These are phyloP conservation scores for Escarpia spicata DNA, from an alignment of 2,888 invertebrate genomes.

Conservation along the genomic window DNA sequence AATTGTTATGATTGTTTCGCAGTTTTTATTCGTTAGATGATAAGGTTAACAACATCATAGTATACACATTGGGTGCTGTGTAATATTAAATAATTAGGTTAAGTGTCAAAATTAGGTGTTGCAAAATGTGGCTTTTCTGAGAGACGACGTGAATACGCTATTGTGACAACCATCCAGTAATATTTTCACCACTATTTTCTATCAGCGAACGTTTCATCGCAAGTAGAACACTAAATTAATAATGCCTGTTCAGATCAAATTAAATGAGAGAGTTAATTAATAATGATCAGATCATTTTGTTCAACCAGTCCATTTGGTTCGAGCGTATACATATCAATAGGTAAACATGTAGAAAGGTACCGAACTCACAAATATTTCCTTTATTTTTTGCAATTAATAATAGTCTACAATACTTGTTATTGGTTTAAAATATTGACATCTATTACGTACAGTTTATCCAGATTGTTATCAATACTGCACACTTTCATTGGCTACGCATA, in stretches of 20 bases:
- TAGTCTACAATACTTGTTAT: no score
- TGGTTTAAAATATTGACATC: no score
- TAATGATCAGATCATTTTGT: background rate
- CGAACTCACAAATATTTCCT: no score
- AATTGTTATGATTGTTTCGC: background rate
- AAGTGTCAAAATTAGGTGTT: background rate
- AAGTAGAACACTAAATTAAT: background rate
- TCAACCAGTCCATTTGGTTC: background rate
- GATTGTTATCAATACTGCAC: no score
- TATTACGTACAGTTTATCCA: no score
- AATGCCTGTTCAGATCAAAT: no score
- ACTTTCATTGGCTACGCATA: no score
- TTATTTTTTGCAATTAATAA: no score
- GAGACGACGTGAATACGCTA: background rate
- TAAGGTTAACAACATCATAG: background rate
- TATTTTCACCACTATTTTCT: background rate
- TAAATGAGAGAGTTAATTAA: background rate
- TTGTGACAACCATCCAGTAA: no score
- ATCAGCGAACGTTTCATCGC: background rate
- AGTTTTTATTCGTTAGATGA: background rate
- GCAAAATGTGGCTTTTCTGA: background rate
- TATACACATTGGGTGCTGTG: background rate
- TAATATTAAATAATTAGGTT: background rate
- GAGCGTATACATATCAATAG: no score
- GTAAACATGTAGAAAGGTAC: no score